Conservation (phyloP, 2,888 invertebrate species). For the Spisula subtruncata region DNA sequence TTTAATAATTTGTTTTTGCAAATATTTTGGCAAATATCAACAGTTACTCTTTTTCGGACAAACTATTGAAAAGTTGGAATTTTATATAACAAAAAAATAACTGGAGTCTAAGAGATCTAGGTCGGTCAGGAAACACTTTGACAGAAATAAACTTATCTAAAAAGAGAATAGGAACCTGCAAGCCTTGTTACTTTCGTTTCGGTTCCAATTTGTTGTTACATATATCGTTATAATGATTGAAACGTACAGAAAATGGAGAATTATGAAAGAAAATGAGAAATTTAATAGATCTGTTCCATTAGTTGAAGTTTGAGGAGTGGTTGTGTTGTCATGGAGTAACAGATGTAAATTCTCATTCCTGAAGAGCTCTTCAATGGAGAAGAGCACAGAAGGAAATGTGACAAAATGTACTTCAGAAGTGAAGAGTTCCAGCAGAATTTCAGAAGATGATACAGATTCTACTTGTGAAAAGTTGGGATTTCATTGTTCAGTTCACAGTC, state of each 20-base stretch:
- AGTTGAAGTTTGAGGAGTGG: background rate
- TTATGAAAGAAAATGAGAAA: background rate
- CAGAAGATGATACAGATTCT: background rate
- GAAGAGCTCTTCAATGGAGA: conserved; percentile 48
- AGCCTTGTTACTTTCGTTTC: background rate
- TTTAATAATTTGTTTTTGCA: background rate
- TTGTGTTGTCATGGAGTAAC: background rate
- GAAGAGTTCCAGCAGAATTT: background rate
- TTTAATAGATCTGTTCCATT: conserved; percentile 1
- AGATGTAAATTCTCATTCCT: conserved; percentile 3
- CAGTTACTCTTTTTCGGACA: background rate
- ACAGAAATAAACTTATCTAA: background rate
- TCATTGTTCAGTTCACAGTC: conserved; percentile 41
- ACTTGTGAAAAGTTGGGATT: conserved; percentile 20
- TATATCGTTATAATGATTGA: background rate
- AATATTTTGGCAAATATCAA: background rate
- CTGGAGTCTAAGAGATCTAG: background rate
- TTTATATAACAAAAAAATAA: background rate
- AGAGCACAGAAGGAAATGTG: conserved; percentile 25
- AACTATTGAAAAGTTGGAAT: background rate
- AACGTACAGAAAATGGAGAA: background rate
- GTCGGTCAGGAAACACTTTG: background rate
- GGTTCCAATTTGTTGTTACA: background rate
- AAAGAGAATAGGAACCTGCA: background rate
- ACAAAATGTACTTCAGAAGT: conserved; percentile 38